These are phyloP conservation scores for Brachionus asplanchnoidis DNA, from an alignment of 1,140 invertebrate genomes.

Conservation along the genomic window DNA sequence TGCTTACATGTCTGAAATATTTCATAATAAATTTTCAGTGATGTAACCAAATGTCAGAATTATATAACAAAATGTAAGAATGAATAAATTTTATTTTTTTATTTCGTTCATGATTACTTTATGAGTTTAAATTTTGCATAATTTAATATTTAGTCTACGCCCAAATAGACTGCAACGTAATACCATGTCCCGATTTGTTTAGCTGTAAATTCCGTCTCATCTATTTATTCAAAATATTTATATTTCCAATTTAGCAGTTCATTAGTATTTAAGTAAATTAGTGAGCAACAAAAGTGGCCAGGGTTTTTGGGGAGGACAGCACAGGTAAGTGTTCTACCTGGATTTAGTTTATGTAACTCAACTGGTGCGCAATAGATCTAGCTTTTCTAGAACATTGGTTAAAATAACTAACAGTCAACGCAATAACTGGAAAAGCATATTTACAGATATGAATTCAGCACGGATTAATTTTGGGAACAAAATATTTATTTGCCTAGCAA, in stretches of 20 bases:
- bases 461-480: neutral
- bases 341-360: neutral
- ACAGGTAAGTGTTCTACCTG: neutral
- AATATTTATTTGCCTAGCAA: slow-evolving; percentile 13
- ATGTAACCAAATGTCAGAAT: neutral
- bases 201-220: neutral
- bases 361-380: neutral
- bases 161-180: neutral
- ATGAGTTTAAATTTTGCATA: neutral
- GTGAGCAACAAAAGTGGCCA: neutral
- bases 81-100: neutral
- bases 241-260: too few relatives aligned
- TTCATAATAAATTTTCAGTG: neutral
- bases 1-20: neutral
- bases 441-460: neutral
- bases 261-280: neutral
- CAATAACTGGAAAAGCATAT: neutral
- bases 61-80: neutral
- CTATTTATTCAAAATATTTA: too few relatives aligned
- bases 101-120: neutral
- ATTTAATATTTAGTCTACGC: neutral
- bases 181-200: neutral
- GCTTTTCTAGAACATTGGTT: neutral
- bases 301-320: neutral
- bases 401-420: neutral